Evolutionary conservation across 2,113 vertebrate genomes (phyloP), one percentile per base, ranked within the genome.

Genomic region (Tor tambroides): DNA sequence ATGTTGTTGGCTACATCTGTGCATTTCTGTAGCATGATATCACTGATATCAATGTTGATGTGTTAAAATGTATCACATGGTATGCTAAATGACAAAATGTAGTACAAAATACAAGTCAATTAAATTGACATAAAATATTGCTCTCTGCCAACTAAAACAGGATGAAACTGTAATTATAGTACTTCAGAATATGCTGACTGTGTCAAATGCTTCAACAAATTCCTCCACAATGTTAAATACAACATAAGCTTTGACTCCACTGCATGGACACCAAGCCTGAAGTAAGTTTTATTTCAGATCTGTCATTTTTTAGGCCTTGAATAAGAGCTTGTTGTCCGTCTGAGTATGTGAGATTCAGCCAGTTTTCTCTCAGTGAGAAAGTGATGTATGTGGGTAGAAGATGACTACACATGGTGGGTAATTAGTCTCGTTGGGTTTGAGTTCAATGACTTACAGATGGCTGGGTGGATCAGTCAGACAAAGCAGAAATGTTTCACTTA

Each of bases 401-500:
- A 63, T 84, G 77, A 54, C 14, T 51, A 59, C 56, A n/a, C 56
- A n/a, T 23, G 56, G 32, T 84, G 82, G 83, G 32, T 90, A 88
- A 91, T 91, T 87, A 86, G 61, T 85, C 85, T 90, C 88, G 49
- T 19, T 87, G 80, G 85, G 65, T 86, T 74, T 86, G 59, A 56
- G 54, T 76, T 80, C 69, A 71, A 76, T 72, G 41, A 49, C 79
- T 88, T 90, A 79, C 91, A 91, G 87, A 90, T 90, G 89, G 85
- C 83, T 38, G 43, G 75, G 61, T 59, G 28, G 69, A 51, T 88
- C 85, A 4, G 72, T 17, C 28, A 87, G 38, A 83, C 69, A 80
- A 86, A 91, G 80, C 85, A 87, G 79, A 87, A 85, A 85, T 85
- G 41, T 61, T 12, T 82, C 3, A n/a, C 1, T 10, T 61, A n/a